Conservation (phyloP, 2,888 invertebrate species). For the Phaonia tiefii region DNA sequence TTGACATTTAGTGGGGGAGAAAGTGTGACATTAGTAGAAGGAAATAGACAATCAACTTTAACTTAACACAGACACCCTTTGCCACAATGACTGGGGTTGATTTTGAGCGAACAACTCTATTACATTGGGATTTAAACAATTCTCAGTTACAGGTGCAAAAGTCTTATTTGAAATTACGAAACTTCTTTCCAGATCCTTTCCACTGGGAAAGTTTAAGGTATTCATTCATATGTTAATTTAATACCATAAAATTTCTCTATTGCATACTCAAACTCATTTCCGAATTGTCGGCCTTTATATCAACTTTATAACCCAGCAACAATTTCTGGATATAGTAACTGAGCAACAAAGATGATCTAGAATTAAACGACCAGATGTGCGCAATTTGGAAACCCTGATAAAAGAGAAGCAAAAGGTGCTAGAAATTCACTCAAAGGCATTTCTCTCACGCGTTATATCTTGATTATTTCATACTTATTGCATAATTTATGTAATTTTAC, state of each 20-base stretch:
- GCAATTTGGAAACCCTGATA: no score
- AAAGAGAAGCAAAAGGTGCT: no score
- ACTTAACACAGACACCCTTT: slow-evolving; percentile 49
- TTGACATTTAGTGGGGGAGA: slow-evolving; percentile 19
- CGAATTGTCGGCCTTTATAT: no score
- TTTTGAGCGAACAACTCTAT: slow-evolving; percentile 1
- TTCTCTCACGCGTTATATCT: no score
- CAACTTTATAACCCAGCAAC: no score
- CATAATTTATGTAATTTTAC: no score
- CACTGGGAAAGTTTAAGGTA: slow-evolving; percentile 6
- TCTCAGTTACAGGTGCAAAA: slow-evolving; percentile 53
- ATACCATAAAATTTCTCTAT: background rate
- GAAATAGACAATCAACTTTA: slow-evolving; percentile 64
- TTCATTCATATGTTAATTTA: slow-evolving; percentile 42
- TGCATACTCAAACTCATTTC: no score
- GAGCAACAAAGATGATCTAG: no score
- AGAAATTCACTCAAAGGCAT: no score
- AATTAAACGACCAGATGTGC: no score
- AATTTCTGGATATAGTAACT: no score
- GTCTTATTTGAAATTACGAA: slow-evolving; percentile 12
- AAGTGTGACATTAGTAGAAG: slow-evolving; percentile 59
- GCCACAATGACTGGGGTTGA: slow-evolving; percentile 16
- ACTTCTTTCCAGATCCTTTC: background rate
- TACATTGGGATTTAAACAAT: slow-evolving; percentile 39
- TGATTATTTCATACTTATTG: no score